Evolutionary conservation across 92 coral and sea anemone species (phyloP).

Genomic region (Micromussa lordhowensis): DNA sequence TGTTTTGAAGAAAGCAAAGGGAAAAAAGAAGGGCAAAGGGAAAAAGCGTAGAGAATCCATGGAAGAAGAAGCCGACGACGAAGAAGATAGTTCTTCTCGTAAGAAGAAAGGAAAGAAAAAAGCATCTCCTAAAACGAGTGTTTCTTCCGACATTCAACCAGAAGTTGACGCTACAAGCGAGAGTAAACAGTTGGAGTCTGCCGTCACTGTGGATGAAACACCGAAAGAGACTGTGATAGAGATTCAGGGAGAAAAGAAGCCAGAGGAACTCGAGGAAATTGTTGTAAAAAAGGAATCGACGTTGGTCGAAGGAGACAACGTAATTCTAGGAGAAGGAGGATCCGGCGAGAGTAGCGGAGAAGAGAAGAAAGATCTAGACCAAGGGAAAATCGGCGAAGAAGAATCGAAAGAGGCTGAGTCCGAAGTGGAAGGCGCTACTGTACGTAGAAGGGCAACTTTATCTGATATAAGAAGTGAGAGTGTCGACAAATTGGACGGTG

Average conservation of each 20-base stretch:
- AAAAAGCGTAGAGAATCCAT: conserved; percentile 33
- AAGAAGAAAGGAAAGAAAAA: conserved; percentile 60
- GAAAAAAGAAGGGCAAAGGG: conserved; percentile 34
- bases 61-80: background rate
- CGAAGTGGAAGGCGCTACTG: conserved; percentile 15
- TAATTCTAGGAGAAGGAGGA: conserved; percentile 1
- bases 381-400: conserved; percentile 31
- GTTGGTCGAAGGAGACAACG: conserved; percentile 3
- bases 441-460: conserved; percentile 80
- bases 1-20: conserved; percentile 41
- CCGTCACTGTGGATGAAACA: conserved; percentile 14
- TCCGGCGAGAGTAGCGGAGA: conserved; percentile 33
- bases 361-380: conserved; percentile 38
- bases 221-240: conserved; percentile 41
- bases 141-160: conserved; percentile 12
- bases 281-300: conserved; percentile 26
- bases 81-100: conserved; percentile 18
- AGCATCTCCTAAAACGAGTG: background rate
- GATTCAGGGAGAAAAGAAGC: conserved; percentile 50
- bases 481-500: conserved; percentile 62
- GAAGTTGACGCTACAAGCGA: background rate
- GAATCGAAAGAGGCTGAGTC: conserved; percentile 12
- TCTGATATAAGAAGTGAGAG: conserved; percentile 72
- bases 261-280: conserved; percentile 46
- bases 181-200: background rate